A percentile compares a stretch with the other conserved stretches of the same genome.
Evolutionary conservation across 1,140 invertebrate genomes (phyloP).

Genomic region (Melanaphis sacchari): DNA sequence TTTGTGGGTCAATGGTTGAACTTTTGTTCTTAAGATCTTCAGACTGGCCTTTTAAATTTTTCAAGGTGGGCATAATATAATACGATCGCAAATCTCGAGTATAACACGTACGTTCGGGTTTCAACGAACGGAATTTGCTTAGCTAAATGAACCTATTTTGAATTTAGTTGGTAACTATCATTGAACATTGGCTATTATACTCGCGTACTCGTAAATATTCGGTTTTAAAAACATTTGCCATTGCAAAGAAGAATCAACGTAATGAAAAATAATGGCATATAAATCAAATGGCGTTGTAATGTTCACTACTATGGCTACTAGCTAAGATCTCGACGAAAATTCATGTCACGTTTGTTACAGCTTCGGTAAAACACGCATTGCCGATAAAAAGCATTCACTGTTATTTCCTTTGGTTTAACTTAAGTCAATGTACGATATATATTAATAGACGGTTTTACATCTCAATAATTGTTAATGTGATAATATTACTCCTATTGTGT

Average conservation of each 20-base stretch:
- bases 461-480: constrained; percentile 25
- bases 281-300: constrained; percentile 36
- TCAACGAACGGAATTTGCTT: neutral
- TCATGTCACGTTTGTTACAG: constrained; percentile 48
- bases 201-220: neutral
- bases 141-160: neutral
- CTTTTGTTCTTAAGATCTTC: constrained; percentile 29
- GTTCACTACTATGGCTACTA: neutral
- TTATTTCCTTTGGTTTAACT: constrained; percentile 38
- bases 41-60: neutral
- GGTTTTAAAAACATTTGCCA: neutral
- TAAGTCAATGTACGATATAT: neutral
- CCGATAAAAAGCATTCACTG: constrained; percentile 42
- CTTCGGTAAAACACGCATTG: constrained; percentile 42
- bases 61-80: constrained; percentile 19
- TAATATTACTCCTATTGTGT: neutral
- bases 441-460: constrained; percentile 26
- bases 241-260: constrained; percentile 18
- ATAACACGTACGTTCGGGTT: neutral
- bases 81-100: neutral
- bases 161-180: neutral
- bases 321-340: neutral
- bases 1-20: constrained; percentile 55
- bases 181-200: neutral
- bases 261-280: constrained; percentile 51